A percentile compares a stretch with the other conserved stretches of the same genome.
These are phyloP conservation scores for Triops cancriformis DNA, from an alignment of 1,140 invertebrate species.

Conservation along the genomic window DNA sequence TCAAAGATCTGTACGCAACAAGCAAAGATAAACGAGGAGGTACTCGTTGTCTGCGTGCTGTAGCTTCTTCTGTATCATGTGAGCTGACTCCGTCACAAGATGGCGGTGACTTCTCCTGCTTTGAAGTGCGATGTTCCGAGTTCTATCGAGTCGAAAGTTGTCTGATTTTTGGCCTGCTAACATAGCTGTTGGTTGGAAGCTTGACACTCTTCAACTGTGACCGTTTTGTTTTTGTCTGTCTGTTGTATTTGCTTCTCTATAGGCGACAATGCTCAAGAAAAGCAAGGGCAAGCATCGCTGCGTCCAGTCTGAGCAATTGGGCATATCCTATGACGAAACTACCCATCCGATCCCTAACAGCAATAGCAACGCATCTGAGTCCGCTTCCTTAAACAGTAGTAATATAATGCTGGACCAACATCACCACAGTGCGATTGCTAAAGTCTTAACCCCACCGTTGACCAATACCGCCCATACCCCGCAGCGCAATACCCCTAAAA, in stretches of 20 bases:
- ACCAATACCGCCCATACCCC: background rate
- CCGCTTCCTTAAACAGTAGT: background rate
- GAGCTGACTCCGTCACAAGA: constrained; percentile 19
- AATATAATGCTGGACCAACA: background rate
- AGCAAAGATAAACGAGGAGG: background rate
- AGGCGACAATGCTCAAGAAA: constrained; percentile 88
- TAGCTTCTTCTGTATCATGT: background rate
- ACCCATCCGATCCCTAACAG: background rate
- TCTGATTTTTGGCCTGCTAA: background rate
- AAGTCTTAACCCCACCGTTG: background rate
- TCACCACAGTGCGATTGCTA: background rate
- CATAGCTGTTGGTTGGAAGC: background rate
- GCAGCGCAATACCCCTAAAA: background rate
- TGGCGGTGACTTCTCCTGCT: background rate
- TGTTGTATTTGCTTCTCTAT: constrained; percentile 30
- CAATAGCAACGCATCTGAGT: constrained; percentile 1
- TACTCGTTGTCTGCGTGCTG: background rate
- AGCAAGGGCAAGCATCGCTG: constrained; percentile 52
- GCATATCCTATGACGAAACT: constrained; percentile 13
- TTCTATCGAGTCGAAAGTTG: background rate
- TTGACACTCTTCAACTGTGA: background rate
- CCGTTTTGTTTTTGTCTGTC: constrained; percentile 11
- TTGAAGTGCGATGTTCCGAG: background rate
- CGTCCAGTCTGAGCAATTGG: constrained; percentile 12
- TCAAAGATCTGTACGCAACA: background rate